Percentiles rank a stretch among this genome's conserved stretches.
Evolutionary conservation across 2,888 invertebrate species (phyloP).

Genomic region (Drosophila ustulata): DNA sequence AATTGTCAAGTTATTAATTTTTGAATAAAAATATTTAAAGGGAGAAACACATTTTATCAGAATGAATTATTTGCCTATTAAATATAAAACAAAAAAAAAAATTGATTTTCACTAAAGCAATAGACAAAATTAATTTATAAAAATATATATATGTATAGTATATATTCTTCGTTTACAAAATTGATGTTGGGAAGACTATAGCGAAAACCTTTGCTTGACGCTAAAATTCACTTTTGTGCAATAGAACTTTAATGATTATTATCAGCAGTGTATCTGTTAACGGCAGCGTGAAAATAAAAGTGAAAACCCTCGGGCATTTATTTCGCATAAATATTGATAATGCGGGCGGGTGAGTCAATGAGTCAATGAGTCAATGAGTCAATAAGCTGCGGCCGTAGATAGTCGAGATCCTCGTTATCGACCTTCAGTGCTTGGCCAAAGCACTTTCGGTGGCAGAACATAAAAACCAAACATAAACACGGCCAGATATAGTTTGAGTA

Average conservation of each 20-base stretch:
- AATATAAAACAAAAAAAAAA: no score
- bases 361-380: background rate
- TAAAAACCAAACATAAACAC: constrained; percentile 27
- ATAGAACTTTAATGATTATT: background rate
- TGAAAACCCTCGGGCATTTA: background rate
- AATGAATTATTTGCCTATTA: no score
- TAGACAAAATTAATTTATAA: no score
- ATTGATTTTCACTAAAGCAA: no score
- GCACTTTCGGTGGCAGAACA: constrained; percentile 42
- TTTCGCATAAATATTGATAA: constrained; percentile 7
- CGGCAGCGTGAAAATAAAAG: background rate
- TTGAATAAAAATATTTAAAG: no score
- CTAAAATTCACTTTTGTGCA: background rate
- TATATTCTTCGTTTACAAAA: no score
- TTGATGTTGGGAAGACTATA: no score
- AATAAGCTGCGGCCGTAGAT: constrained; percentile 25
- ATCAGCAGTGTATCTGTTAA: background rate
- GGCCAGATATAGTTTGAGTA: constrained; percentile 19
- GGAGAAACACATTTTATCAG: no score
- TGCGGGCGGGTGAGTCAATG: constrained; percentile 16
- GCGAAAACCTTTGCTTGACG: background rate
- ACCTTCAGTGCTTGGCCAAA: constrained; percentile 28
- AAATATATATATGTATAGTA: no score
- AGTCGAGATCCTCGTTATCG: constrained; percentile 28
- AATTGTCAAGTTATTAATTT: no score